Base-by-base conservation (phyloP, 1,140 invertebrate species). In the Magallana ariakensis region DNA sequence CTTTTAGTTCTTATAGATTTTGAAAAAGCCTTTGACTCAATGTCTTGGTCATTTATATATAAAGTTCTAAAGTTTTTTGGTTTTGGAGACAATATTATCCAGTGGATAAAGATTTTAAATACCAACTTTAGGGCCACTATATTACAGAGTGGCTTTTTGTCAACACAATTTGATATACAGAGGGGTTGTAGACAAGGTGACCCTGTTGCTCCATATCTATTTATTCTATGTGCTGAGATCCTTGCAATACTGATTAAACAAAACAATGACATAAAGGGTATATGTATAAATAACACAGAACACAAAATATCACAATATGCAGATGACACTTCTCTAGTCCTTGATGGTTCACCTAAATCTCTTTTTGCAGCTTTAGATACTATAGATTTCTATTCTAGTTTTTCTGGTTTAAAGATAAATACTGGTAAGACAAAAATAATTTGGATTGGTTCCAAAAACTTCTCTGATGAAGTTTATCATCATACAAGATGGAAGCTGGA, bases 251-350 rank as follows among this genome's bases (percentile, higher is more conserved):
- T 33, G 33, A 33, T 33, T 33, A 33, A 84, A 58, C 53, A 84
- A 55, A 84, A 84, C 55, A 84, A 84, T 3, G 53, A 82, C 11
- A 82, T 82, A 13, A 82, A 54, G n/a, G 80, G 80, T 16, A 82
- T 82, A 9, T 16, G 11, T 53, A 54, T 82, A 13, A 81, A n/a
- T n/a, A n/a, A n/a, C n/a, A n/a, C n/a, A n/a, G n/a, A n/a, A n/a
- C n/a, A n/a, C n/a, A n/a, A n/a, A n/a, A n/a, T n/a, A n/a, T n/a
- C n/a, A n/a, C n/a, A n/a, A n/a, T n/a, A n/a, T n/a, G n/a, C n/a
- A n/a, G n/a, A n/a, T n/a, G n/a, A n/a, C n/a, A n/a, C n/a, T n/a
- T n/a, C n/a, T n/a, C n/a, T n/a, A n/a, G n/a, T n/a, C n/a, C n/a
- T n/a, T n/a, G n/a, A n/a, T n/a, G n/a, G n/a, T n/a, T n/a, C n/a